Evolutionary conservation across 2,797 vertebrate genomes (phyloP).

Genomic region (Syngnathus acus): DNA sequence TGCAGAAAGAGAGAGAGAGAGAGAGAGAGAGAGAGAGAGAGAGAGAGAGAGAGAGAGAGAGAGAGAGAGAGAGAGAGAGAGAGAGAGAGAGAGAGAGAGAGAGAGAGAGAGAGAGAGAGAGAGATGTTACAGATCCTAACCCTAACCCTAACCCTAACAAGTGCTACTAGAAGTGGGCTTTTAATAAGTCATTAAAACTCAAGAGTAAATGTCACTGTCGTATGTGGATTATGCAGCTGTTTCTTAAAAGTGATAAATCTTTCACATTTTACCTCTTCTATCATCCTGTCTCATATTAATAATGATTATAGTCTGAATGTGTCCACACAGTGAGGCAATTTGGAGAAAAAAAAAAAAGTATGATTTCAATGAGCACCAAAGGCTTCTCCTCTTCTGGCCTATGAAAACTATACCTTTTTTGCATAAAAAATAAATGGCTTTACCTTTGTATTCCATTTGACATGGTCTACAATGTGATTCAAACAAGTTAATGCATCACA

Average conservation of each 20-base stretch:
- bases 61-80: too few species aligned
- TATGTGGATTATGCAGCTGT: background rate
- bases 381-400: too few species aligned
- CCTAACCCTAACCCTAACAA: conserved; percentile 55
- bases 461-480: too few species aligned
- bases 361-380: too few species aligned
- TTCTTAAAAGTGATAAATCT: background rate
- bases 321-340: background rate
- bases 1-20: conserved; percentile 13
- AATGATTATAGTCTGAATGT: background rate
- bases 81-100: too few species aligned
- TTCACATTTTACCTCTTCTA: background rate
- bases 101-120: too few species aligned
- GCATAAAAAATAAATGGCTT: too few species aligned
- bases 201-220: conserved; percentile 12
- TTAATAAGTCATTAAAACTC: conserved; percentile 33
- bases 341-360: background rate
- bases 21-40: too few species aligned
- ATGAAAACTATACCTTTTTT: too few species aligned
- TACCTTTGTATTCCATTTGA: too few species aligned
- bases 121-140: conserved; percentile 35
- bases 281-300: background rate
- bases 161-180: conserved; percentile 29
- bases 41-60: too few species aligned
- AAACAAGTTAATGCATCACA: too few species aligned